Evolutionary conservation across 2,888 invertebrate species (phyloP), one percentile per base, ranked within the genome.

Genomic region (Pristionchus exspectatus): DNA sequence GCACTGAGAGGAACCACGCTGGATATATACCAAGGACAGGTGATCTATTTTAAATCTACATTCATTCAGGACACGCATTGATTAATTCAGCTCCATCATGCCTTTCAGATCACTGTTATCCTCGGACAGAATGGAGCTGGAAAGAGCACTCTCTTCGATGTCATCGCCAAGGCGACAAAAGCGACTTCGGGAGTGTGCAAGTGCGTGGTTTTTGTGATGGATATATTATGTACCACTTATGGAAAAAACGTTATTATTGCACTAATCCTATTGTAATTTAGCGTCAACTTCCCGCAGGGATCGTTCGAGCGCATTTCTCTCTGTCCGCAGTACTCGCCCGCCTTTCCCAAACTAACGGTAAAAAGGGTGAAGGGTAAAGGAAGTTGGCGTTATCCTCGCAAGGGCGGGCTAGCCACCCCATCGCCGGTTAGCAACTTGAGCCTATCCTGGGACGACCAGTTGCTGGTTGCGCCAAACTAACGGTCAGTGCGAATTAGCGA

Each of bases 61-160:
- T 56, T 24, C 9, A 27, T 77, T 18, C 33, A 38, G 33, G 30
- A 30, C 18, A 16, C 7, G 16, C 74, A 74, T 7, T 74, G 38
- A 38, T 5, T 5, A 38, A 38, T 38, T 38, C 38, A 38, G 38
- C 38, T 38, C 38, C 2, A 3, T 38, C 38, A 38, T 38, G 5
- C 16, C 21, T 30, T 38, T 81, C 27, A 93, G 93, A 91, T 94
- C 0, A 92, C 94, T 0, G 93, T 94, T n/a, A 91, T 94, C 14
- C 93, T 94, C 30, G 94, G 94, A 50, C 94, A 94, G 88, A 94
- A 94, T 90, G 94, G 94, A 44, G 94, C 94, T 59, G 94, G 94
- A 59, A 94, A 94, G 89, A 92, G 92, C 90, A 94, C 94, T n/a
- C 92, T 92, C 0, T 93, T 93, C 85, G 89, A 92, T 14, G 90